Conservation (phyloP, 2,113 vertebrate genomes). For the Solenodon paradoxus region DNA sequence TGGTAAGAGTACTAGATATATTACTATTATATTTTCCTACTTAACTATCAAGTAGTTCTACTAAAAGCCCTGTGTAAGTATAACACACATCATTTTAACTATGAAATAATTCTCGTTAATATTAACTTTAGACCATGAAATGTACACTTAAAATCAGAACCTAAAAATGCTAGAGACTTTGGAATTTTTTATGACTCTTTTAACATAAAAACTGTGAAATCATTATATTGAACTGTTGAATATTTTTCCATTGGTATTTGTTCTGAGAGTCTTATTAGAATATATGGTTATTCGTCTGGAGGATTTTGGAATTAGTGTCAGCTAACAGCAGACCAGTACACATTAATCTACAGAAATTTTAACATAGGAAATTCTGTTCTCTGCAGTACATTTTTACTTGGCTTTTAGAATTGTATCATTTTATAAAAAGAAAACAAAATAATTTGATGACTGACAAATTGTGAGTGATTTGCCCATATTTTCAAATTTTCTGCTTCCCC, state of each 20-base stretch:
- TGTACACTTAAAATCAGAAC: neutral
- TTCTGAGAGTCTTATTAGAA: slow-evolving; percentile 15
- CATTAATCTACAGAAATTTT: neutral
- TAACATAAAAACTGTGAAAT: slow-evolving; percentile 11
- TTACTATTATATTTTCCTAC: slow-evolving; percentile 22
- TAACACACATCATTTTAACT: neutral
- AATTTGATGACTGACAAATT: neutral
- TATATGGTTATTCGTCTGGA: neutral
- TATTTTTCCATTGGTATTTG: neutral
- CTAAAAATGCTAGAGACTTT: slow-evolving; percentile 17
- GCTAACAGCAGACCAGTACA: neutral
- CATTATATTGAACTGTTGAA: neutral
- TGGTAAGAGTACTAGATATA: neutral
- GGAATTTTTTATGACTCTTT: slow-evolving; percentile 29
- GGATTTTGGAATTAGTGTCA: neutral
- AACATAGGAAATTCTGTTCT: neutral
- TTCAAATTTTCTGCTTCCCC: neutral
- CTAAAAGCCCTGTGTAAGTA: neutral
- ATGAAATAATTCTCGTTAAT: neutral
- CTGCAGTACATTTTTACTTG: neutral
- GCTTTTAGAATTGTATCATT: slow-evolving; percentile 28
- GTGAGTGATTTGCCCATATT: neutral
- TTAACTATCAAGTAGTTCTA: slow-evolving; percentile 24
- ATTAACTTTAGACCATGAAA: neutral
- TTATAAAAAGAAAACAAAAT: neutral